Evolutionary conservation across 2,888 invertebrate species (phyloP).

Genomic region (Tenthredo distinguenda): DNA sequence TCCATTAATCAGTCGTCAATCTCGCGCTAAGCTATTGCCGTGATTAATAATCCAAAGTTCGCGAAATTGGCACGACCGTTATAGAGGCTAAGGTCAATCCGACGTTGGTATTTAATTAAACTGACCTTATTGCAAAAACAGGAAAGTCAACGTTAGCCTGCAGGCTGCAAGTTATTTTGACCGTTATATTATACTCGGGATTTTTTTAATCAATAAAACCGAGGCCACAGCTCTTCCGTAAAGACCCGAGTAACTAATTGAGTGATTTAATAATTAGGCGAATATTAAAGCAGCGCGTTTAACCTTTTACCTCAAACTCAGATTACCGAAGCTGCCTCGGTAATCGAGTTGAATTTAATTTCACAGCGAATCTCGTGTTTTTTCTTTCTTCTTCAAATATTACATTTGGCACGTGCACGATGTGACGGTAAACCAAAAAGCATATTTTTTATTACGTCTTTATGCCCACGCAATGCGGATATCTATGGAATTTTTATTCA

Average conservation of each 20-base stretch:
- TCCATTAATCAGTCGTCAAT: constrained; percentile 2
- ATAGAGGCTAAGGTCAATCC: constrained; percentile 46
- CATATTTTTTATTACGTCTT: background rate
- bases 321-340: background rate
- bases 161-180: constrained; percentile 15
- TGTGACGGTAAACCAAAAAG: background rate
- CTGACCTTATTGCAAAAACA: constrained; percentile 47
- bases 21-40: background rate
- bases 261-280: background rate
- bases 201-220: constrained; percentile 5
- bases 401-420: background rate
- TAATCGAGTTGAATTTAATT: background rate
- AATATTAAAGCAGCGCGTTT: background rate
- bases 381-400: background rate
- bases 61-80: constrained; percentile 46
- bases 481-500: background rate
- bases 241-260: background rate
- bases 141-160: constrained; percentile 41
- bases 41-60: constrained; percentile 36
- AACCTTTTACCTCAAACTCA: constrained; percentile 9
- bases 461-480: background rate
- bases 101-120: constrained; percentile 44
- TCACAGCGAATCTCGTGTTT: background rate
- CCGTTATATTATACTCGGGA: background rate
- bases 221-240: background rate